Evolutionary conservation across 2,113 vertebrate genomes (phyloP), one percentile per base, ranked within the genome.

Genomic region (Pygoscelis adeliae): DNA sequence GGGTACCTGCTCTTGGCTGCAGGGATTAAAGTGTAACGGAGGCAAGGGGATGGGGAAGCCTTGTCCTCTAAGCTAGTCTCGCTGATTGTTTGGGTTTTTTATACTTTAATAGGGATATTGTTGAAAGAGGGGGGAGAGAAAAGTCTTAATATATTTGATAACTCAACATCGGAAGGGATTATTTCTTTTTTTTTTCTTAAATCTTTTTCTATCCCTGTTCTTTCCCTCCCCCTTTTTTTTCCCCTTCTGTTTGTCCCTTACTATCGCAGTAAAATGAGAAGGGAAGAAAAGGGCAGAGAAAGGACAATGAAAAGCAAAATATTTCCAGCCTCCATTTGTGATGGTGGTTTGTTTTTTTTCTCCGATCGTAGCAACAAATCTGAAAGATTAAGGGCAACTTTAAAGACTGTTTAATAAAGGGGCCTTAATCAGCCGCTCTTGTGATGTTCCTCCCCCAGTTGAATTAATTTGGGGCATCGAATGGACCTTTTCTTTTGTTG

Each of bases 381-480:
- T 93, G 89, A 82, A 97, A 96, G 96, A 96, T 97, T 97, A 97
- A 97, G 96, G 93, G 95, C 93, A 87, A 94, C 95, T 97, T 97
- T 96, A 97, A 96, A 96, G 93, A 52, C 89, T 63, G 9, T 92
- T 89, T 87, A 96, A 83, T 97, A 95, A 85, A 91, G 56, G 66
- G 73, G 42, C 85, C 47, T 91, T 93, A 76, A 94, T 86, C 94
- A 95, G 84, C 81, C 2, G 15, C 65, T 84, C 56, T 89, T 82
- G 80, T 82, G 61, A 53, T 82, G 70, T 93, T 82, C 66, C 74
- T 96, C 70, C 77, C 47, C 69, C 36, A 12, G 52, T 0, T 91
- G 81, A 84, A 89, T 85, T 91, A 72, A 44, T 80, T 56, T 13
- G 44, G 83, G 91, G 73, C 89, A 63, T 1, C 2, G 17, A 78